These are phyloP conservation scores for Caenorhabditis latens DNA, from an alignment of 1,140 invertebrate species.

Conservation along the genomic window DNA sequence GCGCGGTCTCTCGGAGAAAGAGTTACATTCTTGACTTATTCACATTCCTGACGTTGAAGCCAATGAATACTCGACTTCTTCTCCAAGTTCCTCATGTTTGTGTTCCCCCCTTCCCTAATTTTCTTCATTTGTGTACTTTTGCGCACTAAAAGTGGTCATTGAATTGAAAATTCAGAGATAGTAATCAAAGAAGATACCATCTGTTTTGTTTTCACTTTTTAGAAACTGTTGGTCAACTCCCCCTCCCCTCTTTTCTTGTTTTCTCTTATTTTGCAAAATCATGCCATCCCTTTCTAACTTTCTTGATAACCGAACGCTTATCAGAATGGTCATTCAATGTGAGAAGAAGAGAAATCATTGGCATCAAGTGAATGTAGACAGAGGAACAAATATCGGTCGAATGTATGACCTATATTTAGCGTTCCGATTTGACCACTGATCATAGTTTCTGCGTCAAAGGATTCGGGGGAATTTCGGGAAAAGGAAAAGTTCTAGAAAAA, in stretches of 20 bases:
- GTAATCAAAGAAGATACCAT: no score
- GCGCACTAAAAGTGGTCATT: no score
- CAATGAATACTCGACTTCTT: not conserved
- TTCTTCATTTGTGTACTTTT: no score
- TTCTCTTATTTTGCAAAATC: not conserved
- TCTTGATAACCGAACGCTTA: constrained; percentile 9
- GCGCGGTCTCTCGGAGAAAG: not conserved
- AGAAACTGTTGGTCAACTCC: not conserved
- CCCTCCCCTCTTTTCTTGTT: no score
- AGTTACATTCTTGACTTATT: not conserved
- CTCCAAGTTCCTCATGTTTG: no score
- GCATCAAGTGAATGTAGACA: not conserved
- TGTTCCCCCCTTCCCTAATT: no score
- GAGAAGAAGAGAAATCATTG: not conserved
- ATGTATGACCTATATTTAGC: constrained; percentile 21
- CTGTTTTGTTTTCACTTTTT: no score
- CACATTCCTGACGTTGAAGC: not conserved
- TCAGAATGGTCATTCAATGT: not conserved
- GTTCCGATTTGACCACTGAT: not conserved
- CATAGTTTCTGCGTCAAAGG: not conserved
- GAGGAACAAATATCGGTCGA: constrained; percentile 23
- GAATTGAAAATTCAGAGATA: no score
- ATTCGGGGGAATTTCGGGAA: no score
- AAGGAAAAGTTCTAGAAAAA: no score
- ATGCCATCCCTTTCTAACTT: not conserved